A percentile compares a stretch with the other conserved stretches of the same genome.
phyloP scores from a whole-genome alignment of 2,888 invertebrate species.

The Diabrotica balteata region DNA sequence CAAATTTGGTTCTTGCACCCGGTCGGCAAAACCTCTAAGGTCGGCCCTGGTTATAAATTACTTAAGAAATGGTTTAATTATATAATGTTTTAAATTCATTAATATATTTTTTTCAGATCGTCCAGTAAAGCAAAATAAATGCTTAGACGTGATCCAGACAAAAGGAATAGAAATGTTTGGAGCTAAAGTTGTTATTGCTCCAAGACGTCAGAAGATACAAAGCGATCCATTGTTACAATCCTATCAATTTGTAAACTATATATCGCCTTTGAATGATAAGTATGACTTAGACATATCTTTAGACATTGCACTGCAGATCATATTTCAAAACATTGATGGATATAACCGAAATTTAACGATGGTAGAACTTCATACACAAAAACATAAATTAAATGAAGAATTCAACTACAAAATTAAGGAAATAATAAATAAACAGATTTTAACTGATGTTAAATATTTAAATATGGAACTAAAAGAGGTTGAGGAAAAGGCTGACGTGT shows the following conservation, averaged over 20 bases:
- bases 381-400: constrained; percentile 23
- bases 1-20: too few species aligned
- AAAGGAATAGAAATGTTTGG: constrained; percentile 69
- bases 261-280: constrained; percentile 42
- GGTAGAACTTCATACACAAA: constrained; percentile 3
- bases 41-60: too few species aligned
- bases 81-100: too few species aligned
- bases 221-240: constrained; percentile 65
- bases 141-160: constrained; percentile 58
- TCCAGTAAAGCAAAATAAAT: too few species aligned
- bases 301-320: constrained; percentile 35
- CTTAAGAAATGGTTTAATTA: too few species aligned
- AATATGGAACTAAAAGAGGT: too few species aligned
- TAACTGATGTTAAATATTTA: too few species aligned
- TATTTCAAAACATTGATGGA: constrained; percentile 33
- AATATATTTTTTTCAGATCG: too few species aligned
- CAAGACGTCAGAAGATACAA: constrained; percentile 60
- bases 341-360: neutral
- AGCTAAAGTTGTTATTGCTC: constrained; percentile 66
- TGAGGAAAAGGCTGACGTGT: too few species aligned
- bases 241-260: constrained; percentile 65
- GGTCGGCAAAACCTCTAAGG: too few species aligned
- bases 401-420: too few species aligned
- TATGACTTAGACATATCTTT: constrained; percentile 28
- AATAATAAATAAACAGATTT: too few species aligned